These are phyloP conservation scores for Clostera curtula DNA, from an alignment of 2,888 invertebrate genomes.

Conservation along the genomic window DNA sequence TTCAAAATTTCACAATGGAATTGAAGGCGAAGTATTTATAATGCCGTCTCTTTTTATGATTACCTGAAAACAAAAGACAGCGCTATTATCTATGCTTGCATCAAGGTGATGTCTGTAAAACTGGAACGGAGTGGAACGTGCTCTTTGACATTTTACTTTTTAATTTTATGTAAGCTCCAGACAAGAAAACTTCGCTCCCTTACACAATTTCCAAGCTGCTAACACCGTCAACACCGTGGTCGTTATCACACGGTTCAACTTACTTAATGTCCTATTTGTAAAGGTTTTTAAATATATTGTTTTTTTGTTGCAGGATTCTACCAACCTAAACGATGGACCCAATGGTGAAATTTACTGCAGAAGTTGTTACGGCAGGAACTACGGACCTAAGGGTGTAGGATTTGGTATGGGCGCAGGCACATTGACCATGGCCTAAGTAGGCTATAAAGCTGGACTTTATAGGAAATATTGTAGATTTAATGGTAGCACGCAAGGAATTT, in stretches of 20 bases:
- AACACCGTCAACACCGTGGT: no score
- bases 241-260: no score
- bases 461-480: slow-evolving; percentile 40
- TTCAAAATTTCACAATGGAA: not conserved
- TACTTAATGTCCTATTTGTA: no score
- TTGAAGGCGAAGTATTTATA: not conserved
- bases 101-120: not conserved
- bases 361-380: slow-evolving; percentile 90
- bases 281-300: not conserved
- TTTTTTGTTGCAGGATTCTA: slow-evolving; percentile 80
- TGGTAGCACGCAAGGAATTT: slow-evolving; percentile 64
- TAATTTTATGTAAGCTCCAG: no score
- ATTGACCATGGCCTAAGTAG: slow-evolving; percentile 86
- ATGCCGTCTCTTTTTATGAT: not conserved
- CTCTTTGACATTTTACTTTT: slow-evolving; percentile 2
- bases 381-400: slow-evolving; percentile 91
- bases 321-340: slow-evolving; percentile 92
- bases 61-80: not conserved
- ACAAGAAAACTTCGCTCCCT: no score
- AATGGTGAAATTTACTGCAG: slow-evolving; percentile 96
- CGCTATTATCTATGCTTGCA: not conserved
- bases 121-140: slow-evolving; percentile 1
- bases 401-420: slow-evolving; percentile 94
- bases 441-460: slow-evolving; percentile 67
- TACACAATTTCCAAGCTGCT: no score